These are phyloP conservation scores for Merodon equestris DNA, from an alignment of 2,888 invertebrate genomes.

Conservation along the genomic window DNA sequence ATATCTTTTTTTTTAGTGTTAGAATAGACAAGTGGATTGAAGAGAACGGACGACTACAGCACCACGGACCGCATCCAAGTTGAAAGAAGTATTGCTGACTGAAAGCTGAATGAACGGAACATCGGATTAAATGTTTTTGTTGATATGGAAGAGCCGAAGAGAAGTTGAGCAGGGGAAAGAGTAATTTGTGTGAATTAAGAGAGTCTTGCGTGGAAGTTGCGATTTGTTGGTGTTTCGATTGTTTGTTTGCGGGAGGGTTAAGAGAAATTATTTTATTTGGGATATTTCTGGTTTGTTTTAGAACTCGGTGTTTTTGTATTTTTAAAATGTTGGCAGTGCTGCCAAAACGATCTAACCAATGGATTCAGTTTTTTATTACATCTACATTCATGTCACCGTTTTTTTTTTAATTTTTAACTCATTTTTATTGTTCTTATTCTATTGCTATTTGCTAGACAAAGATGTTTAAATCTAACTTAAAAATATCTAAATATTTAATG, in stretches of 20 bases:
- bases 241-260: neutral
- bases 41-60: constrained; percentile 55
- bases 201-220: constrained; percentile 14
- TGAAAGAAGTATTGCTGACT: constrained; percentile 64
- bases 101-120: constrained; percentile 66
- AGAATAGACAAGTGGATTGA: constrained; percentile 35
- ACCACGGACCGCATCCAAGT: constrained; percentile 56
- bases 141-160: constrained; percentile 19
- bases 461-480: too few species aligned
- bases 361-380: too few species aligned
- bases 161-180: neutral
- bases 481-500: too few species aligned
- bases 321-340: neutral
- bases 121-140: constrained; percentile 53
- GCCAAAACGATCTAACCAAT: constrained; percentile 14
- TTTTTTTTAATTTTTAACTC: too few species aligned
- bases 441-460: too few species aligned
- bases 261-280: constrained; percentile 25
- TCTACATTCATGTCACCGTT: too few species aligned
- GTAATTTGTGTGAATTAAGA: neutral
- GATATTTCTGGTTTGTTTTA: constrained; percentile 36
- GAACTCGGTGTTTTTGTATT: constrained; percentile 16
- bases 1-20: constrained; percentile 23
- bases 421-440: too few species aligned
- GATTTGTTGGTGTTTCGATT: neutral